Conservation (phyloP, 2,888 invertebrate genomes). For the Aphelenchoides bicaudatus region DNA sequence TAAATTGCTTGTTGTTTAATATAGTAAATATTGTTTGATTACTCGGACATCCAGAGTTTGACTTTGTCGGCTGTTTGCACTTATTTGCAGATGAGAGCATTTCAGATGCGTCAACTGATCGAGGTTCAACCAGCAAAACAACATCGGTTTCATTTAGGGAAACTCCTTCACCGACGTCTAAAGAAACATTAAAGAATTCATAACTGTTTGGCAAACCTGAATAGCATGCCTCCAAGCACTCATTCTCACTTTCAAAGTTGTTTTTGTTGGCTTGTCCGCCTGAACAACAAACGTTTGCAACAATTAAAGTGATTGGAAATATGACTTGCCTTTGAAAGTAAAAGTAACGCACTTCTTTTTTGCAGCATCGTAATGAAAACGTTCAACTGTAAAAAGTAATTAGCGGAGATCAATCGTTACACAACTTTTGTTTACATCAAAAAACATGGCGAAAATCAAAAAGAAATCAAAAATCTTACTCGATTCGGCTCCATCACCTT, state of each 20-base stretch:
- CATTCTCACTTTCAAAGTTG: slow-evolving; percentile 4
- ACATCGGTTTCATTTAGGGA: background rate
- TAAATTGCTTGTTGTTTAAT: background rate
- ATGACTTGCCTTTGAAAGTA: background rate
- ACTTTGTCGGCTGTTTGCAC: background rate
- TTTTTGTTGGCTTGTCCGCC: background rate
- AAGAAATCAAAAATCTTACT: too few relatives aligned
- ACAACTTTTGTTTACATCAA: too few relatives aligned
- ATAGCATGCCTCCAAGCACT: slow-evolving; percentile 34
- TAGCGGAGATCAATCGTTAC: too few relatives aligned
- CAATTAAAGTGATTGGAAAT: too few relatives aligned
- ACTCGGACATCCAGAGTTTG: background rate
- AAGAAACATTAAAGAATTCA: background rate
- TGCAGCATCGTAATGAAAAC: slow-evolving; percentile 8
- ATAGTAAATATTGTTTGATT: background rate
- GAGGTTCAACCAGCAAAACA: background rate
- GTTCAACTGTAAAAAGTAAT: too few relatives aligned
- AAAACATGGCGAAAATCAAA: too few relatives aligned
- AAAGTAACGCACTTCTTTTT: background rate
- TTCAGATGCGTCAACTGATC: background rate
- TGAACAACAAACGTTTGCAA: too few relatives aligned
- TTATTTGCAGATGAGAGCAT: slow-evolving; percentile 1
- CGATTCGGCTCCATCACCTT: too few relatives aligned
- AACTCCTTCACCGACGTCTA: slow-evolving; percentile 1
- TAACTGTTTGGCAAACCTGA: background rate